phyloP scores from a whole-genome alignment of 2,888 invertebrate species.

The Glyphotaelius pellucidus region DNA sequence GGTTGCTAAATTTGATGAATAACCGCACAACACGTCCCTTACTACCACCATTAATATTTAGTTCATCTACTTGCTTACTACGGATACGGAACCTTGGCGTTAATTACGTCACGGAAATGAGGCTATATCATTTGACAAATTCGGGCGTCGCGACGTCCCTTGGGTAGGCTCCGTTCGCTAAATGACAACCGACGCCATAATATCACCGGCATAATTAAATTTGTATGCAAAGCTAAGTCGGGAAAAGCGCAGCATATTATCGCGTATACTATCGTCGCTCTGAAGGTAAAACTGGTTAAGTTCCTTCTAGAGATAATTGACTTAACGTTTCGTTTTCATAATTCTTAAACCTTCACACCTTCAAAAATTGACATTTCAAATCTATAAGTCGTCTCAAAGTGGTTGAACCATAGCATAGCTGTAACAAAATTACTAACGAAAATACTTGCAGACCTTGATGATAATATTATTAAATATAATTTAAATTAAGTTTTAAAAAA shows the following conservation, averaged over 20 bases:
- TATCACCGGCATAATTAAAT: conserved; percentile 8
- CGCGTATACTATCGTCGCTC: not conserved
- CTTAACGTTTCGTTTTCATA: not conserved
- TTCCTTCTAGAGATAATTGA: not conserved
- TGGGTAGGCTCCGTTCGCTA: not conserved
- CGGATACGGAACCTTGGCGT: not conserved
- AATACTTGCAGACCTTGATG: no score
- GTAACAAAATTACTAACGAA: no score
- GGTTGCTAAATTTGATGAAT: not conserved
- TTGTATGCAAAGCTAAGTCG: conserved; percentile 28
- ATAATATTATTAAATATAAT: no score
- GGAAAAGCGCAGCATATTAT: conserved; percentile 8
- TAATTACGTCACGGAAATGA: conserved; percentile 11
- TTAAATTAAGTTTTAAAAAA: no score
- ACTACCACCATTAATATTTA: not conserved
- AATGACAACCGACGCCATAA: conserved; percentile 8
- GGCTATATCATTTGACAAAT: conserved; percentile 24
- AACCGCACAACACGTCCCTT: not conserved
- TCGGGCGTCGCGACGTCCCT: not conserved
- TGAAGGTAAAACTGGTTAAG: not conserved
- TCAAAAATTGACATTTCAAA: no score
- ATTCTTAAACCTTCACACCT: no score
- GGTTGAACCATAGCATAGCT: no score
- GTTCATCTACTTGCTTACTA: not conserved
- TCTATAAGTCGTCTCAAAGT: no score